Evolutionary conservation across 30 jellyfish, hydroid and myxozoan genomes (phyloP), one percentile per base, ranked within the genome.

Genomic region (Rhopilema esculentum): DNA sequence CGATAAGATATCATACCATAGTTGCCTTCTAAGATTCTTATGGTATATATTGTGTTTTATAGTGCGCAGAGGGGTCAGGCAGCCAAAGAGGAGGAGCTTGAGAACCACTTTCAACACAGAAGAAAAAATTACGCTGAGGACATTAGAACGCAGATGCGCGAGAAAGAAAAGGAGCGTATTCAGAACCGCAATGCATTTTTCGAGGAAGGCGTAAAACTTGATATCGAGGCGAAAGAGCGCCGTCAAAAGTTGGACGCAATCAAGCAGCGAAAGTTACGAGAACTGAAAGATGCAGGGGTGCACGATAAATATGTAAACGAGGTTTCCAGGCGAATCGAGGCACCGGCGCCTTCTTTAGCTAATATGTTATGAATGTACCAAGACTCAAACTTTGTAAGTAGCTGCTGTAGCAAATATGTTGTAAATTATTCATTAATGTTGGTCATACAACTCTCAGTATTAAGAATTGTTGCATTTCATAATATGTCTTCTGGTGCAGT

Each of bases 121-220:
- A 96, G 96, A 52, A 79, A 79, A 24, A 20, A 63, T 2, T 95
- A 84, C 57, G 88, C 99, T 30, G 94, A 91, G 0, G 98, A 91
- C 48, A 97, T 95, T 25, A 96, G 99, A 9, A 48, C 71, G 51
- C 99, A 95, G 91, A 95, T 95, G 87, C 90, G 93, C 12, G 98
- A 91, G 83, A 95, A 95, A 68, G 99, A 95, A 75, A 91, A 79
- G 70, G 97, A 95, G 12, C 97, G 99, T 27, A 86, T 95, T 32
- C 73, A 65, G 8, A 84, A 87, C 30, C 91, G 99, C 22, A 88
- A 95, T 64, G 93, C 97, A 21, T 95, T 95, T 71, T 95, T 95
- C 91, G 97, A 95, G 71, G 99, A 95, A 82, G 99, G 99, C 72
- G 96, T 95, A 69, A 91, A 87, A 77, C 90, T 95, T 23, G 99